Conservation (phyloP, 2,888 invertebrate species). For the Philhelius pedissequus region DNA sequence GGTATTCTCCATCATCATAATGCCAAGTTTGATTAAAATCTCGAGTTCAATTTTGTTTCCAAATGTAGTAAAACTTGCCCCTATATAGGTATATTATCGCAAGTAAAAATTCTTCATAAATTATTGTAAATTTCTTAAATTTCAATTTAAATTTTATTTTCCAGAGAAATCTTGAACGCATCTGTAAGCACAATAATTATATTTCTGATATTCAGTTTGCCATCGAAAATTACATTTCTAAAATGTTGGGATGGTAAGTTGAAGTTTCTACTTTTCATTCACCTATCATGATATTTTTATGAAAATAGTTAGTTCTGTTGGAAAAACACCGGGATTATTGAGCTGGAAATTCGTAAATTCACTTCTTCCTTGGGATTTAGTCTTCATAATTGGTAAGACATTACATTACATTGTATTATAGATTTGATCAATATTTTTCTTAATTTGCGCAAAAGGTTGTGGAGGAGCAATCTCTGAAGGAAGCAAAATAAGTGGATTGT, state of each 20-base stretch:
- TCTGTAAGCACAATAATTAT: background rate
- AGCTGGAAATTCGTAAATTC: conserved; percentile 33
- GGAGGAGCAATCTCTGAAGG: conserved; percentile 32
- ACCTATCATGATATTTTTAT: too few relatives aligned
- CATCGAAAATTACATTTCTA: background rate
- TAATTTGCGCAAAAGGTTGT: background rate
- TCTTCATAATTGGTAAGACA: conserved; percentile 32
- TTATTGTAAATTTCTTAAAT: too few relatives aligned
- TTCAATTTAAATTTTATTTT: background rate
- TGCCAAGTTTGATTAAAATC: too few relatives aligned
- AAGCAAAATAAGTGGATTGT: conserved; percentile 7
- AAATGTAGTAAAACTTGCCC: too few relatives aligned
- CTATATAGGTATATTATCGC: too few relatives aligned
- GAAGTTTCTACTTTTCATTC: too few relatives aligned
- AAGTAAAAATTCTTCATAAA: too few relatives aligned
- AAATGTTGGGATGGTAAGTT: conserved; percentile 47
- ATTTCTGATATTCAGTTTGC: conserved; percentile 16
- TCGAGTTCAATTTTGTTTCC: too few relatives aligned
- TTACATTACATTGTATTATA: too few relatives aligned
- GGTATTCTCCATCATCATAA: too few relatives aligned
- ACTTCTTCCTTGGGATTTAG: conserved; percentile 22
- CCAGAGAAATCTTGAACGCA: conserved; percentile 4
- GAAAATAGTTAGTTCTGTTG: background rate
- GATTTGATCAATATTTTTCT: background rate
- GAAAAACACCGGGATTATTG: conserved; percentile 6